Evolutionary conservation across 64 coral and sea anemone species (phyloP), one percentile per base, ranked within the genome.

Genomic region (Catalaphyllia jardinei): DNA sequence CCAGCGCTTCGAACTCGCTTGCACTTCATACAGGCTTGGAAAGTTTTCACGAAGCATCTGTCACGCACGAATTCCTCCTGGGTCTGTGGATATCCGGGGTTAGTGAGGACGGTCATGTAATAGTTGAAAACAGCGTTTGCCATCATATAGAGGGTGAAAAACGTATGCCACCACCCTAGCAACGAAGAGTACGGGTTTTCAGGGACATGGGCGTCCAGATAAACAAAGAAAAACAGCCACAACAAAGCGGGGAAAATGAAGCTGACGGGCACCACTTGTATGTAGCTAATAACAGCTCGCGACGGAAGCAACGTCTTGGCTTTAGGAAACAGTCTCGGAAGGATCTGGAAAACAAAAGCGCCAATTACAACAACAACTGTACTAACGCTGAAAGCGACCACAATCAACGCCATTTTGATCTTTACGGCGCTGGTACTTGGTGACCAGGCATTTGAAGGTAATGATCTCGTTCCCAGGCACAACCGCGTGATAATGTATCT

Each of bases 21-120:
- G 60, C 97, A 99, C 77, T 93, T 93, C 19, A 82, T 19, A n/a
- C 97, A 99, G 69, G 91, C 88, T 81, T 97, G 91, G 59, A 91
- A 97, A 22, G 59, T 86, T 65, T 94, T 97, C 55, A 97, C 92
- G 74, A 93, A 93, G 46, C 79, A 90, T 71, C 95, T 87, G 16
- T 94, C 80, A 30, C 80, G 80, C 5, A 75, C 73, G 88, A 75
- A 97, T 28, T 93, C 91, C 67, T 97, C 92, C 33, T 97, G 95
- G 15, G 52, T 80, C 33, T 93, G 95, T 31, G 95, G 95, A 61
- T 97, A 97, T 12, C 95, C 95, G 9, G 95, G 95, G 6, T 50
- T 73, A 12, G 87, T 55, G 60, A 97, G 90, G 11, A 93, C 95
- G 8, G 95, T 86, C 51, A 87, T 63, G 28, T 89, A 93, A 62